Evolutionary conservation across 2,113 vertebrate genomes (phyloP).

Genomic region (Centropristis striata): DNA sequence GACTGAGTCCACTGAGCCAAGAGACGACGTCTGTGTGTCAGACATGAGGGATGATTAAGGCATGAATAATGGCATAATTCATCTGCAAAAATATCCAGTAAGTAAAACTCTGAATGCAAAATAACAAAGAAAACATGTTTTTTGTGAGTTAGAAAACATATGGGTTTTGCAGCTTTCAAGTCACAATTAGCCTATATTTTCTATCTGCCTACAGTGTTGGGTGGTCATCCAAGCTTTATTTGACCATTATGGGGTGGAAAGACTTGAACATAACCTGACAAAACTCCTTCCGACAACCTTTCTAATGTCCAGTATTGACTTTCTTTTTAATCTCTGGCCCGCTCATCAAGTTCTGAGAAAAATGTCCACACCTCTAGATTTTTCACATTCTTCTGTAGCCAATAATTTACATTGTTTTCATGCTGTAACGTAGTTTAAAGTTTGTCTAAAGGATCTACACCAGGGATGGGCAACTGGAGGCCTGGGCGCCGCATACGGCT

Average conservation of each 20-base stretch:
- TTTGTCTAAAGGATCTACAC: no score
- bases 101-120: background rate
- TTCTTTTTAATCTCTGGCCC: background rate
- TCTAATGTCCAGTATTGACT: background rate
- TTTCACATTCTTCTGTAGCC: background rate
- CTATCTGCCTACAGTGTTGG: background rate
- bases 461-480: no score
- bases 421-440: no score
- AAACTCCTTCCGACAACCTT: background rate
- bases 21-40: constrained; percentile 33
- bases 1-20: constrained; percentile 22
- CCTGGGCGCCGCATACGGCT: no score
- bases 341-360: background rate
- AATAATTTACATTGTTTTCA: background rate
- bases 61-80: background rate
- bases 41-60: background rate
- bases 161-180: constrained; percentile 10
- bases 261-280: background rate
- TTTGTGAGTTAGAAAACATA: background rate
- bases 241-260: background rate
- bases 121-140: background rate
- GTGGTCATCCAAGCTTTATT: background rate
- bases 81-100: background rate
- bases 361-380: background rate
- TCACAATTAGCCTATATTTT: background rate